Base-by-base conservation (phyloP, 2,113 vertebrate species). In the Pionites leucogaster region DNA sequence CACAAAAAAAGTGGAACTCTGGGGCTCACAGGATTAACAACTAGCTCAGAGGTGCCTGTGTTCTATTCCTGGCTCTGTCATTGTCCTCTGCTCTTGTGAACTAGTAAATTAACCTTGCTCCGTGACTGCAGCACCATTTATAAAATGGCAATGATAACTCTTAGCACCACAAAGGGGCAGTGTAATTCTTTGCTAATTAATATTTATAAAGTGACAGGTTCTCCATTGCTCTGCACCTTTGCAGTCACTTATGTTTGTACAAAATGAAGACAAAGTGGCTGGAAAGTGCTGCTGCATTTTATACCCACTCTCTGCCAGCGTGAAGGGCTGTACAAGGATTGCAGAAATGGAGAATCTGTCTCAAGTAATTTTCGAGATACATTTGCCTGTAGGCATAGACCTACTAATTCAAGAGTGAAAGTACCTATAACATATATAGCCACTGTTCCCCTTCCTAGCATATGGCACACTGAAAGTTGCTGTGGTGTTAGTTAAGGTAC, bases 171-270 rank as follows among this genome's bases (percentile, higher is more conserved):
- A 88, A 93, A 5, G 92, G 76, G 92, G 82, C 94, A 96, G 49
- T 94, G 82, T 96, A 92, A 92, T 96, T 94, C 85, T 95, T 96
- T 70, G 35, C 86, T 92, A 93, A 96, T 96, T 96, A 96, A 92
- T 94, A 95, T 96, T 94, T 92, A 96, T 92, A 57, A 95, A 86
- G 72, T 74, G 72, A 29, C 82, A 84, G 42, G 52, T 88, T 95
- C 60, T 88, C 60, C 33, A n/a, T 64, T 86, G 67, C 64, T 83
- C 88, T 90, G 82, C 71, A 71, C 82, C 82, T 95, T 90, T 94
- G 69, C 68, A 75, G 47, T 88, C 39, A 47, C 90, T 94, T 90
- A 65, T 28, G 28, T 47, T 67, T 57, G 28, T 53, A 64, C 76
- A 86, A 78, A 88, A 93, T 89, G 82, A 95, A 91, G 85, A 92